These are phyloP conservation scores for Emydura subglobosa DNA, from an alignment of 2,113 vertebrate species.

Conservation along the genomic window DNA sequence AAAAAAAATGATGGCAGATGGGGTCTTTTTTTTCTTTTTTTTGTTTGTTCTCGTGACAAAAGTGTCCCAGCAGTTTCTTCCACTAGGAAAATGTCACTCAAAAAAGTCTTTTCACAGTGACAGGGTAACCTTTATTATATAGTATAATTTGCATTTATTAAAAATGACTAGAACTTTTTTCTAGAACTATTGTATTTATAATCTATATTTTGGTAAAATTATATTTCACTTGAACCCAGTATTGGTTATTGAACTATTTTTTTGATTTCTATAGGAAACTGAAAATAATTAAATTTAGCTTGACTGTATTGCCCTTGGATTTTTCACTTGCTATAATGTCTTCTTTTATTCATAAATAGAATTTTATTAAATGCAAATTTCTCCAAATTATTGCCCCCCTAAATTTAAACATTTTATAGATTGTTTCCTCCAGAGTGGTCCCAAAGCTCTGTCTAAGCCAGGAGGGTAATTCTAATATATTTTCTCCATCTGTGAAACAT, in stretches of 20 bases:
- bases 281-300: background rate
- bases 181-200: background rate
- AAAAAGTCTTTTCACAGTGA: background rate
- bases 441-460: background rate
- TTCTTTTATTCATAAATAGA: background rate
- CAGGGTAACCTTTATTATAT: background rate
- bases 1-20: background rate
- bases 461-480: background rate
- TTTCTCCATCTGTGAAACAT: background rate
- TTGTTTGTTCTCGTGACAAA: background rate
- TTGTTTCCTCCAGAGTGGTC: background rate
- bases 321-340: background rate
- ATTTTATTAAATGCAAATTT: background rate
- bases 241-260: background rate
- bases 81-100: background rate
- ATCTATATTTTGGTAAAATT: background rate
- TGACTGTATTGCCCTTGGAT: background rate
- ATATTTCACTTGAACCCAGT: background rate
- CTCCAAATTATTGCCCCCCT: background rate
- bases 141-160: background rate
- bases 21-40: background rate
- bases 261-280: background rate
- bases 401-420: background rate
- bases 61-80: background rate
- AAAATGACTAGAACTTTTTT: background rate